Conservation (phyloP, 2,113 vertebrate genomes). For the Nothobranchius furzeri region DNA sequence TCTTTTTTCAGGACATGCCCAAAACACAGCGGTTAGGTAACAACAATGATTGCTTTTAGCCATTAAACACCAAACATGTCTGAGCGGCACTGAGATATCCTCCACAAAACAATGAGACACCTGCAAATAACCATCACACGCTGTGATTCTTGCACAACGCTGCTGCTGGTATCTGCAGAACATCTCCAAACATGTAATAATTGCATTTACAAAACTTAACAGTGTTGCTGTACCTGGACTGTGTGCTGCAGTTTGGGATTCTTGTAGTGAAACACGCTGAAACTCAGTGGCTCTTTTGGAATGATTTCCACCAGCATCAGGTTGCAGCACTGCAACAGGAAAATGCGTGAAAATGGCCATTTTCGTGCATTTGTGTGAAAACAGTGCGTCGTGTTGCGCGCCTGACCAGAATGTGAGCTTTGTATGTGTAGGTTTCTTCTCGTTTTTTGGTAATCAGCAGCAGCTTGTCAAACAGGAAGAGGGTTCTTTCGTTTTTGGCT, state of each 20-base stretch:
- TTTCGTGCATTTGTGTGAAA: neutral
- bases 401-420: constrained; percentile 95
- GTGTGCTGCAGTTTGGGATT: constrained; percentile 98
- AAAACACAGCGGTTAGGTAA: constrained; percentile 43
- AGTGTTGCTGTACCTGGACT: constrained; percentile 86
- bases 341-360: neutral
- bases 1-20: neutral
- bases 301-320: constrained; percentile 99
- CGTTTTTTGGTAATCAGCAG: constrained; percentile 97
- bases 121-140: constrained; percentile 35
- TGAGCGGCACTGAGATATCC: constrained; percentile 29
- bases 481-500: constrained; percentile 94
- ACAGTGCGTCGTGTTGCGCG: neutral
- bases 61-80: constrained; percentile 54
- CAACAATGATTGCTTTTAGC: constrained; percentile 37
- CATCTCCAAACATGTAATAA: constrained; percentile 27
- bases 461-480: constrained; percentile 96
- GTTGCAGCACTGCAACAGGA: constrained; percentile 88
- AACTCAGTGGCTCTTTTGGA: constrained; percentile 95
- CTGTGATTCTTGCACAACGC: constrained; percentile 36
- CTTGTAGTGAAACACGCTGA: constrained; percentile 98
- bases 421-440: constrained; percentile 93
- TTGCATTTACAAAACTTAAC: constrained; percentile 1
- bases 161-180: constrained; percentile 24
- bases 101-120: constrained; percentile 44